Evolutionary conservation across 2,113 vertebrate species (phyloP).

Genomic region (Dendropsophus ebraccatus): DNA sequence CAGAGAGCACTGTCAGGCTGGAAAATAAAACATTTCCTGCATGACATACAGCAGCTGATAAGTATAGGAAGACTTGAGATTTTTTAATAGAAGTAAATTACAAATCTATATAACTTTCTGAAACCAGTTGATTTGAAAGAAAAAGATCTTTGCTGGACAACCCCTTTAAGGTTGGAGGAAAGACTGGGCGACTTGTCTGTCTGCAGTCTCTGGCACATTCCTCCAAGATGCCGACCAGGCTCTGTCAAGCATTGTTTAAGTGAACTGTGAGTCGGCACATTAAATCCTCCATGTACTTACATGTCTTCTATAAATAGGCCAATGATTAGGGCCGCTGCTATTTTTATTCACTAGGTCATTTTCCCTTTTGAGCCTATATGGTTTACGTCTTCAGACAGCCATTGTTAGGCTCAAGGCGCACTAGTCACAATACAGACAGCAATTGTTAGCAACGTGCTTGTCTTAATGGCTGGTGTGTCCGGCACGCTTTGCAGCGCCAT

Average conservation of each 20-base stretch:
- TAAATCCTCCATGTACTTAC: neutral
- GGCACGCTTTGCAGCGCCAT: neutral
- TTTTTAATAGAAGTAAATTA: too few relatives aligned
- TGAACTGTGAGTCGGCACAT: neutral
- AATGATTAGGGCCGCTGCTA: neutral
- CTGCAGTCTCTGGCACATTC: neutral
- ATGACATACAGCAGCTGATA: too few relatives aligned
- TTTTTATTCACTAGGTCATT: conserved; percentile 6
- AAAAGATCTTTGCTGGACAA: too few relatives aligned
- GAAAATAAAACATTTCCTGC: too few relatives aligned
- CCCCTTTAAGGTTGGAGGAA: too few relatives aligned
- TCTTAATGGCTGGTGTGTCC: conserved; percentile 44
- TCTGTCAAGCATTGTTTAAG: neutral
- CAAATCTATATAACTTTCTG: too few relatives aligned
- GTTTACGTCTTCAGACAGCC: neutral
- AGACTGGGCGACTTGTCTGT: too few relatives aligned
- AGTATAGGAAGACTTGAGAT: too few relatives aligned
- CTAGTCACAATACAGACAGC: conserved; percentile 42
- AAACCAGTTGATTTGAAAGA: too few relatives aligned
- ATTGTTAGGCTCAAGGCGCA: conserved; percentile 20
- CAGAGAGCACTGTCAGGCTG: too few relatives aligned
- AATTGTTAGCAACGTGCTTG: conserved; percentile 29
- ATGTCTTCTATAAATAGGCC: conserved; percentile 3
- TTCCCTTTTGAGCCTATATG: neutral
- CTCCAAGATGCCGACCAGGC: neutral